phyloP scores from a whole-genome alignment of 2,113 vertebrate species.

The Candoia aspera region DNA sequence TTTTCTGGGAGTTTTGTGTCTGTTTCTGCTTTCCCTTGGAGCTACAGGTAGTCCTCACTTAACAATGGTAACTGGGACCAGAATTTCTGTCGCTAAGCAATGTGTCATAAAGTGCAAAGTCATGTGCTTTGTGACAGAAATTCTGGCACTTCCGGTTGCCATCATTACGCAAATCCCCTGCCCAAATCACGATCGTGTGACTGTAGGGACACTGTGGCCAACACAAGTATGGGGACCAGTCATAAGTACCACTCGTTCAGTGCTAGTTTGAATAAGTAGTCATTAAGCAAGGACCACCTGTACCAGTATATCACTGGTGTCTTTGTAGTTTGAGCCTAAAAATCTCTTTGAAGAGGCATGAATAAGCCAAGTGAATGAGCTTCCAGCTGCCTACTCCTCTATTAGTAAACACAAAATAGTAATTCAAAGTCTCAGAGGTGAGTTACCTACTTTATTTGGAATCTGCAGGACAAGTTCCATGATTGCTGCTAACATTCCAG shows the following conservation, averaged over 20 bases:
- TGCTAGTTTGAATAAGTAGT: background rate
- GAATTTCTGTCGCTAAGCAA: background rate
- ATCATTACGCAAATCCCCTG: background rate
- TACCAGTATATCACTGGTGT: background rate
- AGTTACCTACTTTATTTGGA: background rate
- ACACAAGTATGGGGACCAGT: background rate
- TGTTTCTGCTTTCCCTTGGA: background rate
- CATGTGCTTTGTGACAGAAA: background rate
- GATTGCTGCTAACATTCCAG: slow-evolving; percentile 2
- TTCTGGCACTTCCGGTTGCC: background rate
- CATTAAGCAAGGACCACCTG: background rate
- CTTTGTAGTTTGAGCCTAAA: background rate
- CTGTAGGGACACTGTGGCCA: background rate
- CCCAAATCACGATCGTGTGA: background rate
- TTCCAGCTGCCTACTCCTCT: background rate
- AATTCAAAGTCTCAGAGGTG: background rate
- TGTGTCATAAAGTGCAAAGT: background rate
- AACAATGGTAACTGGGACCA: background rate
- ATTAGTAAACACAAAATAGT: background rate
- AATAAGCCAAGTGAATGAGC: background rate
- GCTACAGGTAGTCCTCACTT: background rate
- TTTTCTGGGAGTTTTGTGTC: background rate
- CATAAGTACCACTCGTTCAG: background rate
- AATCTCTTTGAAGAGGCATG: background rate
- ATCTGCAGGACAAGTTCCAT: background rate